Percentiles rank a stretch among this genome's conserved stretches.
phyloP scores from a whole-genome alignment of 2,797 vertebrate species.

The Aplochiton taeniatus region DNA sequence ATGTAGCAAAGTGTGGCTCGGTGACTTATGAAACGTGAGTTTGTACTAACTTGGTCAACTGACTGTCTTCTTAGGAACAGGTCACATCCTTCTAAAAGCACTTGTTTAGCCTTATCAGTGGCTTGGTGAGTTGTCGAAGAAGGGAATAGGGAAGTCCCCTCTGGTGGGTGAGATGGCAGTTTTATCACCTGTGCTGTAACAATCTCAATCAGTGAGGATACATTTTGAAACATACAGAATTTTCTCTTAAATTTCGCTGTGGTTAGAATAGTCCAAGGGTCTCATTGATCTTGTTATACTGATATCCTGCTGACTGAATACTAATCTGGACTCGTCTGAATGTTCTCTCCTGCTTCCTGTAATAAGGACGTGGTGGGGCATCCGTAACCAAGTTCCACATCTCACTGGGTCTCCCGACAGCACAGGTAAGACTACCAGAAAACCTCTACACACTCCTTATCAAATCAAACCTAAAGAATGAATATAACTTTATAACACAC shows the following conservation, averaged over 20 bases:
- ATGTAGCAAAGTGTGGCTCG: too few species aligned
- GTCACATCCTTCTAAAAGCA: slow-evolving; percentile 86
- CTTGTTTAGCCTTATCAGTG: slow-evolving; percentile 76
- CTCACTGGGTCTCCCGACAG: slow-evolving; percentile 98
- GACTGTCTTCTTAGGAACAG: too few species aligned
- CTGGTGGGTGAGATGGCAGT: slow-evolving; percentile 81
- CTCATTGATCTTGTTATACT: not conserved
- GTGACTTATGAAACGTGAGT: too few species aligned
- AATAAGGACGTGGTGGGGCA: slow-evolving; percentile 97
- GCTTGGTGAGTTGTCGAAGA: slow-evolving; percentile 81
- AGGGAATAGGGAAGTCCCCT: slow-evolving; percentile 72
- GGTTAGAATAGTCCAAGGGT: not conserved
- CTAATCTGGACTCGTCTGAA: not conserved
- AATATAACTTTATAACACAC: too few species aligned
- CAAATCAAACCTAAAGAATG: too few species aligned
- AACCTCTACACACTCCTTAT: too few species aligned
- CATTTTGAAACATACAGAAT: slow-evolving; percentile 21
- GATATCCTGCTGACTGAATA: too few species aligned
- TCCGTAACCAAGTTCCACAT: slow-evolving; percentile 98
- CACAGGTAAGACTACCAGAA: slow-evolving; percentile 80
- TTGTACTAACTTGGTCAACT: too few species aligned
- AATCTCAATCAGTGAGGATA: slow-evolving; percentile 77
- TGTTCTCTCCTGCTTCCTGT: not conserved
- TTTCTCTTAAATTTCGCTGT: not conserved
- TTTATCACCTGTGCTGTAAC: slow-evolving; percentile 60